Conservation (phyloP, 2,797 vertebrate species). For the Balearica regulorum region DNA sequence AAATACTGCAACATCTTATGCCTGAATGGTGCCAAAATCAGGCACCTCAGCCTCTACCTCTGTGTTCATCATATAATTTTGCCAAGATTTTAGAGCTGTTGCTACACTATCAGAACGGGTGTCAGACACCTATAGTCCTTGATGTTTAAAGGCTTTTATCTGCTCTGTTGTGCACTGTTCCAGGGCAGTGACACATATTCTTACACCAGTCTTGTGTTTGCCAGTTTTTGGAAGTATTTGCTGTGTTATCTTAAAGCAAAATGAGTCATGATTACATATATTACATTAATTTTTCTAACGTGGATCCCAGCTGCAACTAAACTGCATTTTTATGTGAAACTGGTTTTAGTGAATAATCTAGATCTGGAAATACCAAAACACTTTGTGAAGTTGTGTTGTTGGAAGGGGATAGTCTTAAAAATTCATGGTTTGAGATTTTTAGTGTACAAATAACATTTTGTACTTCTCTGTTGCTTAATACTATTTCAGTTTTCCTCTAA, state of each 20-base stretch:
- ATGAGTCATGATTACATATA: not conserved
- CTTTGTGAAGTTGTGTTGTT: not conserved
- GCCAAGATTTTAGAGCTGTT: not conserved
- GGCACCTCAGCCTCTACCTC: not conserved
- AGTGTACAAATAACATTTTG: not conserved
- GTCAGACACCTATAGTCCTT: not conserved
- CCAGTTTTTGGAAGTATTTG: not conserved
- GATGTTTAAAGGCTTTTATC: not conserved
- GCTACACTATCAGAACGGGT: not conserved
- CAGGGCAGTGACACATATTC: not conserved
- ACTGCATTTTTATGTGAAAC: not conserved
- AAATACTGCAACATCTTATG: not conserved
- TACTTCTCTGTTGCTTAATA: not conserved
- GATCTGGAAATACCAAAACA: not conserved
- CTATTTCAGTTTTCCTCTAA: not conserved
- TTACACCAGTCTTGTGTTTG: not conserved
- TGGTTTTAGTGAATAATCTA: not conserved
- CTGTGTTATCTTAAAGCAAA: not conserved
- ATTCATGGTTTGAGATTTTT: not conserved
- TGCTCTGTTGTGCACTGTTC: not conserved
- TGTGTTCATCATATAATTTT: not conserved
- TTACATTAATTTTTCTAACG: not conserved
- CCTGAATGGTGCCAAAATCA: not conserved
- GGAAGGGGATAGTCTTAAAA: not conserved
- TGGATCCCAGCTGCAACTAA: not conserved